Evolutionary conservation across 2,797 vertebrate species (phyloP).

Genomic region (Dallia pectoralis): DNA sequence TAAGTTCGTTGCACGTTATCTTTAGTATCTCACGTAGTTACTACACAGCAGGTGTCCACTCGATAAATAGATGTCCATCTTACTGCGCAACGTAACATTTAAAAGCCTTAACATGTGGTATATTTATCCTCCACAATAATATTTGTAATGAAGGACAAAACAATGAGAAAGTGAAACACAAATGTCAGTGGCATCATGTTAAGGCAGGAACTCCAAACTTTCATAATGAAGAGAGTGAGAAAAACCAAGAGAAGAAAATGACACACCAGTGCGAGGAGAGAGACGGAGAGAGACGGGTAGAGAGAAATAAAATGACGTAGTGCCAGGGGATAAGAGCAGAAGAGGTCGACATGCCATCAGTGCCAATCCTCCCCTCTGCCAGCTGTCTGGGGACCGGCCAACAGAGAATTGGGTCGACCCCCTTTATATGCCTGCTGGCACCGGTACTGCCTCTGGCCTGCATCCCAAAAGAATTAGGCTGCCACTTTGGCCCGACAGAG

Average conservation of each 20-base stretch:
- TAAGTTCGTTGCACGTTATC: background rate
- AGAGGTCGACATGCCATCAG: constrained; percentile 4
- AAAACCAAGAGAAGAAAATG: background rate
- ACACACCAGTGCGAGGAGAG: too few relatives aligned
- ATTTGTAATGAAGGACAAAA: background rate
- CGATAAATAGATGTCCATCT: too few relatives aligned
- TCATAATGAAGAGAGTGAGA: background rate
- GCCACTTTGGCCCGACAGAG: constrained; percentile 24
- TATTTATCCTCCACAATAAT: background rate
- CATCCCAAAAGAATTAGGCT: constrained; percentile 28
- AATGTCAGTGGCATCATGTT: background rate
- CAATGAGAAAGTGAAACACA: background rate
- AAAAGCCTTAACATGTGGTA: background rate
- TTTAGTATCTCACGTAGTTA: background rate
- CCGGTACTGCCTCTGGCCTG: background rate
- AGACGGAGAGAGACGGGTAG: background rate
- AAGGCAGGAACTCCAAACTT: background rate
- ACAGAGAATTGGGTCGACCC: constrained; percentile 28
- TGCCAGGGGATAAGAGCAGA: background rate
- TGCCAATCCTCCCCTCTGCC: background rate
- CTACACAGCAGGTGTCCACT: background rate
- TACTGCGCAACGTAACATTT: background rate
- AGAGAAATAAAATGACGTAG: background rate
- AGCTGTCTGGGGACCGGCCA: background rate
- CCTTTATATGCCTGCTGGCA: constrained; percentile 24